Conservation (phyloP, 2,888 invertebrate species). For the Bellardia bayeri region DNA sequence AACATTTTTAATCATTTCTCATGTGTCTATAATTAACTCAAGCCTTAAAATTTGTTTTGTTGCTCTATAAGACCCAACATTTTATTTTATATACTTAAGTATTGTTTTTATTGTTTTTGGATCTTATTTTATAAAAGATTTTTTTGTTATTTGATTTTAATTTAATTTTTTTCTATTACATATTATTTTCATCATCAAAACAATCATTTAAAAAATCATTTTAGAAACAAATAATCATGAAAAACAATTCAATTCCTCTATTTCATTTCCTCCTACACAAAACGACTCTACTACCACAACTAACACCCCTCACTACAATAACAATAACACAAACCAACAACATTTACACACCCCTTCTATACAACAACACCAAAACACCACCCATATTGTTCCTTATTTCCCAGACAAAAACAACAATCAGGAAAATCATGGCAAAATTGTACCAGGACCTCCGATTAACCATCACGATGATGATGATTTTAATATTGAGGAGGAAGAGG, state of each 20-base stretch:
- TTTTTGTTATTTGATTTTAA: constrained; percentile 55
- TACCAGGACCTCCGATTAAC: constrained; percentile 30
- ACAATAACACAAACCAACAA: constrained; percentile 55
- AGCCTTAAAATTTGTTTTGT: constrained; percentile 13
- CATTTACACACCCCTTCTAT: constrained; percentile 43
- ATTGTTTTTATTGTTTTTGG: constrained; percentile 10
- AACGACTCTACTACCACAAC: constrained; percentile 54
- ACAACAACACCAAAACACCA: constrained; percentile 68
- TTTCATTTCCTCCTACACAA: constrained; percentile 73
- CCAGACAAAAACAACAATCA: constrained; percentile 68
- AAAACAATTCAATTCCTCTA: constrained; percentile 74
- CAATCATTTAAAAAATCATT: constrained; percentile 59
- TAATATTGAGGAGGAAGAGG: constrained; percentile 77
- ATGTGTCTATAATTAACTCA: not conserved
- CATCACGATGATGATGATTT: constrained; percentile 75
- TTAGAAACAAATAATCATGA: constrained; percentile 74
- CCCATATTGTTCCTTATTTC: constrained; percentile 69
- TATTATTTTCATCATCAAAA: constrained; percentile 68
- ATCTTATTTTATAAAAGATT: not conserved
- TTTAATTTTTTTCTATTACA: constrained; percentile 44
- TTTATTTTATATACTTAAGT: not conserved
- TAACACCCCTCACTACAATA: constrained; percentile 50
- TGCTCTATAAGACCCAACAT: constrained; percentile 17
- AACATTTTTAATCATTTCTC: constrained; percentile 78
- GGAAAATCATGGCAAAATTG: constrained; percentile 62